phyloP scores from a whole-genome alignment of 2,888 invertebrate genomes.

The Loripinus fragilis region DNA sequence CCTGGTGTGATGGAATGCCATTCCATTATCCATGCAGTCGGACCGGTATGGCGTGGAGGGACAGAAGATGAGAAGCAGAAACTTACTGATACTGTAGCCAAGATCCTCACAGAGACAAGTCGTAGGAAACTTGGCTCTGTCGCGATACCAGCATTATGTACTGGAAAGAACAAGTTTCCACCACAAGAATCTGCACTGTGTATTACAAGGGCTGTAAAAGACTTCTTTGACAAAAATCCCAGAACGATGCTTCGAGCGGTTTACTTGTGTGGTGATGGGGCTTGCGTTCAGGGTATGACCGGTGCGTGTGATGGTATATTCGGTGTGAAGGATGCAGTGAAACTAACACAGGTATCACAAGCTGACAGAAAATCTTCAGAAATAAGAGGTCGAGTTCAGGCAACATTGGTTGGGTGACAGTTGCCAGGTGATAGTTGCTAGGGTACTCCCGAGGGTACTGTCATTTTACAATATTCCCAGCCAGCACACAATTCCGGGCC shows the following conservation, averaged over 20 bases:
- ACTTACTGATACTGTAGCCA: slow-evolving; percentile 40
- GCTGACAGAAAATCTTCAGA: neutral
- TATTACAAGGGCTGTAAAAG: slow-evolving; percentile 41
- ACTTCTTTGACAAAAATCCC: slow-evolving; percentile 34
- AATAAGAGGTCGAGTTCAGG: neutral
- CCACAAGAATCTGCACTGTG: slow-evolving; percentile 38
- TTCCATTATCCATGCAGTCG: slow-evolving; percentile 67
- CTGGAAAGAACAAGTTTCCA: slow-evolving; percentile 73
- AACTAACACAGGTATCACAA: neutral
- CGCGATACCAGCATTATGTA: slow-evolving; percentile 75
- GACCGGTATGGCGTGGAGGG: slow-evolving; percentile 67
- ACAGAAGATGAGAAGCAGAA: slow-evolving; percentile 52
- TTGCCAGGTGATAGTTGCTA: no score
- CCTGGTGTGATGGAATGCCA: slow-evolving; percentile 61
- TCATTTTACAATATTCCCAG: no score
- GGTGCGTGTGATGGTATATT: neutral
- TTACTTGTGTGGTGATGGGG: slow-evolving; percentile 26
- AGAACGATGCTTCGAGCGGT: slow-evolving; percentile 32
- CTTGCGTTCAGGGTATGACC: neutral
- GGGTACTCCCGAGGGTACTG: no score
- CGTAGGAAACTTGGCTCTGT: slow-evolving; percentile 52
- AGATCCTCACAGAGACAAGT: slow-evolving; percentile 29
- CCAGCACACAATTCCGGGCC: no score
- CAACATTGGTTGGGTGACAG: neutral
- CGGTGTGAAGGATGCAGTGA: neutral